These are phyloP conservation scores for Camelus dromedarius DNA, from an alignment of 2,113 vertebrate genomes.

Conservation along the genomic window DNA sequence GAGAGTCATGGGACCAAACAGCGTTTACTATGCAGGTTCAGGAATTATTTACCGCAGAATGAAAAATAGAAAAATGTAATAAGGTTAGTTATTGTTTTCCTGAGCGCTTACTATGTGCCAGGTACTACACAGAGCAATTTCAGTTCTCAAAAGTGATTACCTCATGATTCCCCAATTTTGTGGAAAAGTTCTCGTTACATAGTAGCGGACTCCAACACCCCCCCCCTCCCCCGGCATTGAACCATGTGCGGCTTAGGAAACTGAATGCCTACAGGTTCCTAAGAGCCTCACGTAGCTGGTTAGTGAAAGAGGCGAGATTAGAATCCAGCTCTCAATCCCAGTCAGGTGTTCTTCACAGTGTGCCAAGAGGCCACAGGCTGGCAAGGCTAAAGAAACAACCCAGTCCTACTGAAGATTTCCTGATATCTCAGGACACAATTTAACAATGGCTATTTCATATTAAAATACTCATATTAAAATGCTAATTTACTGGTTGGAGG, in stretches of 20 bases:
- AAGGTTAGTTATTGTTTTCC: background rate
- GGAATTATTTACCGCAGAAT: background rate
- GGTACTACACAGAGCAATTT: background rate
- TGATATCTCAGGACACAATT: background rate
- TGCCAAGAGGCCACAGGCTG: background rate
- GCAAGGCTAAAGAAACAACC: background rate
- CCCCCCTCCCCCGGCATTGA: background rate
- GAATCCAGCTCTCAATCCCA: background rate
- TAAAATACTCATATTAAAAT: background rate
- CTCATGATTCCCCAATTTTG: background rate
- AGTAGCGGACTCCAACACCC: background rate
- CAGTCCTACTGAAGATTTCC: background rate
- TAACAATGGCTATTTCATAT: background rate
- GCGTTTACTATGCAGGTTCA: background rate
- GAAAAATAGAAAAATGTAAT: background rate
- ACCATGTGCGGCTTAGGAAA: constrained; percentile 44
- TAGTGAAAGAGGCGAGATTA: background rate
- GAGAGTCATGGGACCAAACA: background rate
- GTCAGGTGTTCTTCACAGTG: background rate
- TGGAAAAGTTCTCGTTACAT: background rate
- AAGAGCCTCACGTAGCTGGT: background rate
- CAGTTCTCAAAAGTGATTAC: background rate
- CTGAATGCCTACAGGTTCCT: background rate
- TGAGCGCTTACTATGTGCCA: background rate
- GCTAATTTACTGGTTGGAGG: background rate